Evolutionary conservation across 2,888 invertebrate species (phyloP).

Genomic region (Tanaodytes sp.): DNA sequence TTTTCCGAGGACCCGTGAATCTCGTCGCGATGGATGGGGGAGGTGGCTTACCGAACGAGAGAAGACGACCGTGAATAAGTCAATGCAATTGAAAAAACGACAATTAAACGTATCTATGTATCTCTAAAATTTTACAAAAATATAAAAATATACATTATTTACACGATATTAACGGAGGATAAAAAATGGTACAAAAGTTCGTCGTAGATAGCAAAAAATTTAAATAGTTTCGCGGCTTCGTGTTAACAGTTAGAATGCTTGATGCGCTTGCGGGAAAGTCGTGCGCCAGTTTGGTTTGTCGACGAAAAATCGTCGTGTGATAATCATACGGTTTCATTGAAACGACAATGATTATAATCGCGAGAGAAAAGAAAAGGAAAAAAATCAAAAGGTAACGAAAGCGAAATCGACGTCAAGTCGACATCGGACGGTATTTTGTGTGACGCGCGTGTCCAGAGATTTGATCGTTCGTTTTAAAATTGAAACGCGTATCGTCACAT

Average conservation of each 20-base stretch:
- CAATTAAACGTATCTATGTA: conserved; percentile 33
- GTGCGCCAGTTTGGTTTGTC: not conserved
- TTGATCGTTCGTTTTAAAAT: no score
- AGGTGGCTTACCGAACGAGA: conserved; percentile 14
- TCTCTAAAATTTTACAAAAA: conserved; percentile 51
- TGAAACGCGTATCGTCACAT: no score
- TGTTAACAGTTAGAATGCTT: no score
- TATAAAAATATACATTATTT: conserved; percentile 52
- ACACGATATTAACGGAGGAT: conserved; percentile 33
- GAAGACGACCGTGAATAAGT: conserved; percentile 8
- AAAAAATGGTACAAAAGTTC: conserved; percentile 44
- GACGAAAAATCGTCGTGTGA: conserved; percentile 8
- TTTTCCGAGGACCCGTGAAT: conserved; percentile 24
- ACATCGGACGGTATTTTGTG: not conserved
- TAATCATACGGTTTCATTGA: no score
- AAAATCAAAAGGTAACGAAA: no score
- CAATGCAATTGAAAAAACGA: conserved; percentile 19
- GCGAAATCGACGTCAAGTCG: not conserved
- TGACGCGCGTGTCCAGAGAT: no score
- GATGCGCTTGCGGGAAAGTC: conserved; percentile 25
- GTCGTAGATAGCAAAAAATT: conserved; percentile 26
- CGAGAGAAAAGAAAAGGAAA: no score
- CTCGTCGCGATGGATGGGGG: no score
- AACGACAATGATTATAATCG: no score
- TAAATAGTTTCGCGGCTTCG: not conserved